Evolutionary conservation across 2,888 invertebrate species (phyloP).

Genomic region (Kryphioiulus occultus): DNA sequence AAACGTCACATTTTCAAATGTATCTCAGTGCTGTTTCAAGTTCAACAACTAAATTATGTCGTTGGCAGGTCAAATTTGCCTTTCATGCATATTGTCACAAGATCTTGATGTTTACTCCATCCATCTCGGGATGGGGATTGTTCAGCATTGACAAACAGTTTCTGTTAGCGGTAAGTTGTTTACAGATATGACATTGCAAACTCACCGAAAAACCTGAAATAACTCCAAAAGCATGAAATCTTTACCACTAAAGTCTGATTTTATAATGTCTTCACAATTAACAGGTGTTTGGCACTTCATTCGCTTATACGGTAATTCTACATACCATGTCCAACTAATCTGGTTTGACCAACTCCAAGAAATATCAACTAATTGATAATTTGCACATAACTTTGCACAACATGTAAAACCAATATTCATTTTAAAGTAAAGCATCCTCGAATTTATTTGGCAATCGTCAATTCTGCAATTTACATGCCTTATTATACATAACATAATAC

Average conservation of each 20-base stretch:
- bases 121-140: slow-evolving; percentile 35
- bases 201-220: no score
- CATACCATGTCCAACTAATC: neutral
- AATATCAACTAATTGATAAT: no score
- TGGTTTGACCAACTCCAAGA: no score
- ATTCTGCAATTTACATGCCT: no score
- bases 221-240: no score
- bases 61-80: neutral
- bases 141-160: slow-evolving; percentile 25
- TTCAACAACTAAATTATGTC: neutral
- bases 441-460: no score
- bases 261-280: neutral
- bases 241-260: neutral
- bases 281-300: neutral
- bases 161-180: slow-evolving; percentile 15
- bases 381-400: no score
- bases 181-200: no score
- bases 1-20: neutral
- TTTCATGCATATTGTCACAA: neutral
- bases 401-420: no score
- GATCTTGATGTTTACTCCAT: neutral
- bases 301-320: neutral
- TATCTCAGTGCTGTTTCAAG: neutral
- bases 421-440: no score
- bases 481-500: no score